These are phyloP conservation scores for Diachasma alloeum DNA, from an alignment of 1,140 invertebrate genomes.

Conservation along the genomic window DNA sequence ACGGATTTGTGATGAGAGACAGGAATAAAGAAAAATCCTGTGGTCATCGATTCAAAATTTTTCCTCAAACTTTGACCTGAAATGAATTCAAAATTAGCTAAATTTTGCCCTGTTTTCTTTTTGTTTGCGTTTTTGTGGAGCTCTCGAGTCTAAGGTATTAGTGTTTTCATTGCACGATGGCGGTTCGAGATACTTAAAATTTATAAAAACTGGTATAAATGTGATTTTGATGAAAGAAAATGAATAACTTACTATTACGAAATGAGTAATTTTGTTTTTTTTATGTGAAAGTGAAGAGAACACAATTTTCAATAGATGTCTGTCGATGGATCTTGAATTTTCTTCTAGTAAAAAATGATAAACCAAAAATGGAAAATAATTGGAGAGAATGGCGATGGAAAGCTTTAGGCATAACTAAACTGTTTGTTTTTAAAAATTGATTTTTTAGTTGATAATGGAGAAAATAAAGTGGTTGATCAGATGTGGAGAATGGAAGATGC, in stretches of 20 bases:
- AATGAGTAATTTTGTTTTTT: neutral
- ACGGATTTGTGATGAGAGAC: neutral
- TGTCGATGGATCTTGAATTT: neutral
- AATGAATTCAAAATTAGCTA: neutral
- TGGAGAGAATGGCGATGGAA: neutral
- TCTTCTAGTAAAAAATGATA: neutral
- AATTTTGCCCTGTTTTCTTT: neutral
- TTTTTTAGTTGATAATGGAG: neutral
- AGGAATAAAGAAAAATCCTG: neutral
- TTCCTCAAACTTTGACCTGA: neutral
- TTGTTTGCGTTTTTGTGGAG: neutral
- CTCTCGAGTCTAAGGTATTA: slow-evolving; percentile 8
- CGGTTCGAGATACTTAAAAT: slow-evolving; percentile 28
- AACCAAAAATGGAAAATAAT: neutral
- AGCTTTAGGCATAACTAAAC: neutral
- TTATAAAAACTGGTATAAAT: slow-evolving; percentile 13
- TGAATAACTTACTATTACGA: neutral
- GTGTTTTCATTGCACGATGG: slow-evolving; percentile 16
- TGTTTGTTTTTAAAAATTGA: neutral
- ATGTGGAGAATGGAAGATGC: neutral
- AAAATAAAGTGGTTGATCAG: neutral
- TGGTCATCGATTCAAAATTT: neutral
- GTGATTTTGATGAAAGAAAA: neutral
- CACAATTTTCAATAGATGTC: neutral
- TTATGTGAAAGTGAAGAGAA: neutral